Evolutionary conservation across 1,140 invertebrate species (phyloP).

Genomic region (Anadara kagoshimensis): DNA sequence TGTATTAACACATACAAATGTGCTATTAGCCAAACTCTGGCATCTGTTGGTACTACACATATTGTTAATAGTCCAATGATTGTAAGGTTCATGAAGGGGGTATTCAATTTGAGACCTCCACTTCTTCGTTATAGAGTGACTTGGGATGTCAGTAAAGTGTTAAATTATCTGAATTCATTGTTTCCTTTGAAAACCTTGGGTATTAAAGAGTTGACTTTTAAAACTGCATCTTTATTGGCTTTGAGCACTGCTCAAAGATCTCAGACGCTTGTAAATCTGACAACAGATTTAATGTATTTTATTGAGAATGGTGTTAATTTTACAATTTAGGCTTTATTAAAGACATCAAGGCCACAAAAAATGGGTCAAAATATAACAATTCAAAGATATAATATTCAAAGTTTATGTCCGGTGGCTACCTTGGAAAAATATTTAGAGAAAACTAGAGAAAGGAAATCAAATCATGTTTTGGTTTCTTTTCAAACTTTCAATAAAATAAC

Average conservation of each 20-base stretch:
- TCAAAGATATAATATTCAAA: not conserved
- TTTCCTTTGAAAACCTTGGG: constrained; percentile 8
- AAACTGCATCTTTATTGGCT: constrained; percentile 17
- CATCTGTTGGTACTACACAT: not conserved
- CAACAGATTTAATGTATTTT: not conserved
- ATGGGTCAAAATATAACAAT: not conserved
- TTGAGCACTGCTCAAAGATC: constrained; percentile 21
- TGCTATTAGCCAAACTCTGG: constrained; percentile 4
- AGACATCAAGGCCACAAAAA: constrained; percentile 7
- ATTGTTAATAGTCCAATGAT: not conserved
- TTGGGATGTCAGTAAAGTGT: constrained; percentile 43
- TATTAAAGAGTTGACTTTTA: constrained; percentile 31
- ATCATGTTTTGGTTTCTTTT: too few relatives aligned
- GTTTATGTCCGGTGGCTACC: constrained; percentile 10
- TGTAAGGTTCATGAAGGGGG: not conserved
- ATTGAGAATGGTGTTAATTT: not conserved
- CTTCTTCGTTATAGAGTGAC: constrained; percentile 4
- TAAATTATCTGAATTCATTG: constrained; percentile 20
- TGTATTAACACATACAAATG: not conserved
- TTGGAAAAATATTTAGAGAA: constrained; percentile 16
- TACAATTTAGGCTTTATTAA: not conserved
- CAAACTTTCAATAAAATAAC: constrained; percentile 20
- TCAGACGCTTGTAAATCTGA: constrained; percentile 5
- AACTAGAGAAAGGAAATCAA: constrained; percentile 8
- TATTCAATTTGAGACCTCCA: constrained; percentile 7